Conservation (phyloP, 2,113 vertebrate species). For the Hepsetus odoe region DNA sequence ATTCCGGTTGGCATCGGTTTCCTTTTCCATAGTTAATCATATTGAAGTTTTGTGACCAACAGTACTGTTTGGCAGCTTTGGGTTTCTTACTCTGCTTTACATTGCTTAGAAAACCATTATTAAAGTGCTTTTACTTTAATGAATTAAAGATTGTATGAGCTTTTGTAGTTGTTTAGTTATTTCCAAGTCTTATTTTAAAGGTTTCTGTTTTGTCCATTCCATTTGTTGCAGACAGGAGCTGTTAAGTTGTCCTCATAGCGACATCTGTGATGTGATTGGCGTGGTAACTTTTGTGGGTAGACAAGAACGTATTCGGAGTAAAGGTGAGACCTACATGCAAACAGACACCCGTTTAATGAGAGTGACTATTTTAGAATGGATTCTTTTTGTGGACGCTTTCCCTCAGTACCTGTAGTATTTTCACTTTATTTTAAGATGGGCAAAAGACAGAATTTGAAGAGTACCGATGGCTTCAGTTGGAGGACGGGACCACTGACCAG, state of each 20-base stretch:
- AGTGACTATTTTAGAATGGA: background rate
- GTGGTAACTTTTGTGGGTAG: conserved; percentile 72
- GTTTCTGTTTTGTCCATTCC: background rate
- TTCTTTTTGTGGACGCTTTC: background rate
- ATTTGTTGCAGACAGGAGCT: conserved; percentile 60
- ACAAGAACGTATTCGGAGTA: conserved; percentile 69
- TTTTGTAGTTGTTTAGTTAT: background rate
- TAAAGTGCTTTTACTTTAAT: too few species aligned
- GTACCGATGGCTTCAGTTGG: conserved; percentile 75
- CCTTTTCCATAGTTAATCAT: too few species aligned
- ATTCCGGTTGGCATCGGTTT: too few species aligned
- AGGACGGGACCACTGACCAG: conserved; percentile 65
- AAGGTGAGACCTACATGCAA: conserved; percentile 58
- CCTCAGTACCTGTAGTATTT: too few species aligned
- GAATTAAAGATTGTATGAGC: too few species aligned
- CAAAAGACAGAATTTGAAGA: conserved; percentile 66
- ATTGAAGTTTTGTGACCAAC: too few species aligned
- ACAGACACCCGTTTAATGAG: background rate
- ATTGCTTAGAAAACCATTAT: too few species aligned
- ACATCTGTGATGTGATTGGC: conserved; percentile 74
- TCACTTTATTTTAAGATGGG: conserved; percentile 51
- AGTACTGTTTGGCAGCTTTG: too few species aligned
- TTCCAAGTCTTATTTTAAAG: background rate
- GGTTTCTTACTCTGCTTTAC: too few species aligned
- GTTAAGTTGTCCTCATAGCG: conserved; percentile 36